Evolutionary conservation across 1,140 invertebrate genomes (phyloP), one percentile per base, ranked within the genome.

Genomic region (Myzus persicae): DNA sequence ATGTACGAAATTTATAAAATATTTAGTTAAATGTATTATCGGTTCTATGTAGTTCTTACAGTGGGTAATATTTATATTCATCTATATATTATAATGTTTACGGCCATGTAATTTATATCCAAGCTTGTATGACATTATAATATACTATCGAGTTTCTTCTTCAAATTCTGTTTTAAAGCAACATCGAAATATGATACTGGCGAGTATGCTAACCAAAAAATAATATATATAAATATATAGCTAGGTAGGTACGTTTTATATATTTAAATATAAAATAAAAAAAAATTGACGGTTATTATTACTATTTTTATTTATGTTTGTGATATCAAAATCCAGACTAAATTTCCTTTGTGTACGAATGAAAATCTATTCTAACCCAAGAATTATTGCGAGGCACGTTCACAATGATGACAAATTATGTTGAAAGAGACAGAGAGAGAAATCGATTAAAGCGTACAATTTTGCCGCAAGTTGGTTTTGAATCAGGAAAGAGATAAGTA

Each of bases 361-460:
- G 85, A 87, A 89, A 89, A 54, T 24, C 3, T 48, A 38, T 88
- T 51, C 31, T 38, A 89, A 51, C 36, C 87, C 36, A 20, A 36
- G 46, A 54, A 89, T 89, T 51, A 89, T 51, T 51, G 8, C 22
- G 20, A 38, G 20, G 51, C 18, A 54, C 51, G 38, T 31, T 54
- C 26, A 40, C 48, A 42, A 90, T 54, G 24, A 90, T 90, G 38
- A 90, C 51, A 90, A 59, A 59, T 90, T 59, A 59, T 42, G 38
- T 42, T 31, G 5, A 40, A 89, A 89, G n/a, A 40, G 81, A 87
- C n/a, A 51, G 11, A 87, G 46, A 48, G 20, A 89, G 11, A 90
- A 90, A 90, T 90, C 89, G 89, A 59, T 67, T 24, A 54, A 67
- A 67, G 89, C 26, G 38, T 90, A 26, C 54, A 40, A 67, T 90